Percentiles rank a stretch among this genome's conserved stretches.
phyloP scores from a whole-genome alignment of 1,140 invertebrate genomes.

The Onthophagus taurus region DNA sequence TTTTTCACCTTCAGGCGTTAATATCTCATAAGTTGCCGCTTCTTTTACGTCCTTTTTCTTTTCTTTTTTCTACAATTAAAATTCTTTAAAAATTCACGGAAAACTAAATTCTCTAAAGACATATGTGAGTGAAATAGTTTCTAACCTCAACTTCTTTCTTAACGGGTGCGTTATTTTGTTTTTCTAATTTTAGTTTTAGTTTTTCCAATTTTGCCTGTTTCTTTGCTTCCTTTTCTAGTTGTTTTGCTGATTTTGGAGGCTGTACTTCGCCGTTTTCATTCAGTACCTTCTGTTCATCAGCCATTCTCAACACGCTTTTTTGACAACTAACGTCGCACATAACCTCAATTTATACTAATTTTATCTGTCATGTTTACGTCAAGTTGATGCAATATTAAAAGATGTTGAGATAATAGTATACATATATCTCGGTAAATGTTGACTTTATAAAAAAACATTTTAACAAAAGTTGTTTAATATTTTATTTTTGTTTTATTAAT shows the following conservation, averaged over 20 bases:
- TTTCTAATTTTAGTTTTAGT: slow-evolving; percentile 83
- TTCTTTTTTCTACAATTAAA: slow-evolving; percentile 55
- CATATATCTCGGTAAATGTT: too few relatives aligned
- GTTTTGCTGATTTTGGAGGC: slow-evolving; percentile 72
- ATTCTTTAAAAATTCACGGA: not conserved
- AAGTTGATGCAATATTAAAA: too few relatives aligned
- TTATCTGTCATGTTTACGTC: too few relatives aligned
- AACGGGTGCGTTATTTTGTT: slow-evolving; percentile 51
- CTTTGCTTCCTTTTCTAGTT: slow-evolving; percentile 82
- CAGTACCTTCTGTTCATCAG: slow-evolving; percentile 23
- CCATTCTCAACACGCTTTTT: too few relatives aligned
- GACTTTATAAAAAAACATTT: too few relatives aligned
- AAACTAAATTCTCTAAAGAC: slow-evolving; percentile 1
- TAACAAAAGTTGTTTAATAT: too few relatives aligned
- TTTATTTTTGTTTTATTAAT: too few relatives aligned
- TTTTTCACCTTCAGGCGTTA: slow-evolving; percentile 65
- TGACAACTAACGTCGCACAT: too few relatives aligned
- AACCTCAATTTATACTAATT: too few relatives aligned
- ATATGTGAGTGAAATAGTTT: slow-evolving; percentile 17
- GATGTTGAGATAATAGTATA: too few relatives aligned
- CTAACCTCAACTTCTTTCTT: slow-evolving; percentile 48
- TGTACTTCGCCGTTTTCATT: slow-evolving; percentile 31
- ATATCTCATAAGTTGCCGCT: slow-evolving; percentile 52
- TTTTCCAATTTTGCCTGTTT: slow-evolving; percentile 86
- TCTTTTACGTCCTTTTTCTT: slow-evolving; percentile 62